Evolutionary conservation across 2,797 vertebrate genomes (phyloP), one percentile per base, ranked within the genome.

Genomic region (Aldrovandia affinis): DNA sequence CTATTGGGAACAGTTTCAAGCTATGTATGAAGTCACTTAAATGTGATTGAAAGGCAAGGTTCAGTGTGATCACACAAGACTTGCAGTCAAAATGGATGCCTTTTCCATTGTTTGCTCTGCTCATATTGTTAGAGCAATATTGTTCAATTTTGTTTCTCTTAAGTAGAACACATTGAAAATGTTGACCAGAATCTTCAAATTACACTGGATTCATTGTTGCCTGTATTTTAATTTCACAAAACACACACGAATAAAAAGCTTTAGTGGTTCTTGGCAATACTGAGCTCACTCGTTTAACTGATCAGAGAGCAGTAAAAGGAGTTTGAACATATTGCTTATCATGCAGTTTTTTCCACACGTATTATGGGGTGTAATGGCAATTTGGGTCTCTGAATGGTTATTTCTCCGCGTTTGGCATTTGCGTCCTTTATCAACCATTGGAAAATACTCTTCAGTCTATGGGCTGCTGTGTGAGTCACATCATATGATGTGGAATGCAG

Each of bases 401-500:
- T 79, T 79, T 79, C 50, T 54, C 9, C 47, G 39, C 12, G 42
- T 77, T 77, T n/a, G 73, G 77, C 79, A 52, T 12, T 84, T 81
- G 25, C 14, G 7, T 81, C 61, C 70, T 63, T 47, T 80, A 30
- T 65, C 83, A 65, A 36, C 65, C 30, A n/a, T 54, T 70, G 63
- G 63, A 78, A 79, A 79, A 52, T 79, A 79, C 50, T 79, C 73
- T 47, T 77, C 73, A 42, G 8, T 84, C 59, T 52, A 54, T 42
- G 83, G 77, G 28, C 59, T 59, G 52, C 57, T 68, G 22, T 54
- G 10, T 80, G 83, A 75, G 47, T 80, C 30, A 52, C 57, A 57
- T 81, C 78, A 84, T 59, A 47, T 84, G 47, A 55, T 80, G 20
- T 80, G 57, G 61, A 84, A 80, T 80, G 77, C 25, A 33, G 63